Percentiles rank a stretch among this genome's conserved stretches.
phyloP scores from a whole-genome alignment of 2,113 vertebrate species.

The Gulo gulo region DNA sequence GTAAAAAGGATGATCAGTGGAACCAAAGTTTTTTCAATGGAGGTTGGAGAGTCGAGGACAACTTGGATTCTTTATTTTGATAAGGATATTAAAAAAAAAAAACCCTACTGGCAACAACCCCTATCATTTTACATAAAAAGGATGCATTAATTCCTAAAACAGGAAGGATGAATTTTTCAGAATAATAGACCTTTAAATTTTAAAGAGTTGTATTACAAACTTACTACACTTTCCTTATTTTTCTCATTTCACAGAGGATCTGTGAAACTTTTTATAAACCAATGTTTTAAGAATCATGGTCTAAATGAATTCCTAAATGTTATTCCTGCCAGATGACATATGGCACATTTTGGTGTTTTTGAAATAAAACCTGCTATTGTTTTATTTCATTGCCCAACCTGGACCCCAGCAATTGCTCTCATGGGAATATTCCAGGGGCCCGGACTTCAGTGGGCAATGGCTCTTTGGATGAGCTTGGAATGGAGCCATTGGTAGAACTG shows the following conservation, averaged over 20 bases:
- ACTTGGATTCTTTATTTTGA: neutral
- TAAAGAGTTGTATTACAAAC: neutral
- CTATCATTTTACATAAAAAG: conserved; percentile 14
- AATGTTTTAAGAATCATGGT: neutral
- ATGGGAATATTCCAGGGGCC: neutral
- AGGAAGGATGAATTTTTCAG: neutral
- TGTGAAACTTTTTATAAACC: neutral
- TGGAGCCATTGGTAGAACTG: neutral
- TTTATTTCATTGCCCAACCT: neutral
- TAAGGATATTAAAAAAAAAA: neutral
- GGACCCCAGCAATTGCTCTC: neutral
- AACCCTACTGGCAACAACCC: neutral
- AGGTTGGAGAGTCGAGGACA: neutral
- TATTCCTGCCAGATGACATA: neutral
- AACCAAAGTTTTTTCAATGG: neutral
- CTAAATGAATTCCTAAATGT: conserved; percentile 20
- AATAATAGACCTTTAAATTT: neutral
- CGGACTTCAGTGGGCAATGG: neutral
- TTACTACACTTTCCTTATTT: neutral
- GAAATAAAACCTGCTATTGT: neutral
- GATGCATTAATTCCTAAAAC: conserved; percentile 21
- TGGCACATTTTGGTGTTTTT: conserved; percentile 31
- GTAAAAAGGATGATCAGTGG: neutral
- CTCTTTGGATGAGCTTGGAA: neutral
- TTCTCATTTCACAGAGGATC: neutral